Base-by-base conservation (phyloP, 2,113 vertebrate genomes). In the Nibea coibor region DNA sequence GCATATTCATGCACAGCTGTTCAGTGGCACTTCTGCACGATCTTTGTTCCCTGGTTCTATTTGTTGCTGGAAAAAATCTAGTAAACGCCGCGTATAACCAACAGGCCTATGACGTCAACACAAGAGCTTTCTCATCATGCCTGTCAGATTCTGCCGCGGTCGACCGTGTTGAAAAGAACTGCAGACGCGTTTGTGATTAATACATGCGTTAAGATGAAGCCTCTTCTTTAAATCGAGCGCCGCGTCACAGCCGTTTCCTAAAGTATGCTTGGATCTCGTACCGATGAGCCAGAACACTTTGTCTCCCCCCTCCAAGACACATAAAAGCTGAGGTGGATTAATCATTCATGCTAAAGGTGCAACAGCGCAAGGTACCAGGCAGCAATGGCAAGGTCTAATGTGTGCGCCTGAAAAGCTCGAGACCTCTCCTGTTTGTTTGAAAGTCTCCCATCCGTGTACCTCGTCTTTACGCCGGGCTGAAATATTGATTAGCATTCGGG, bases 401-500 rank as follows among this genome's bases (percentile, higher is more conserved):
- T 56, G 54, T 47, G 14, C 15, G 26, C 28, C 16, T 68, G 50
- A 50, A 68, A 82, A 81, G 56, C 66, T 47, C 19, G 5, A n/a
- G 63, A 75, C 80, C 67, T 51, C 12, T 1, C 2, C 31, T 83
- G 78, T 86, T 84, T 85, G 71, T 71, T 53, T 84, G 22, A 83
- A 79, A 51, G 57, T 85, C 69, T 81, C 75, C 42, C 54, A 43
- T 80, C 75, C 10, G 19, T 51, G 31, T 42, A 42, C 56, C 62
- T 57, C 7, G 12, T 69, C 80, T 80, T 74, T 68, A 65, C 54
- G 53, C 65, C 19, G 19, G 45, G 50, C 47, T 83, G 66, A 80
- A 88, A 88, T 88, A 90, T 88, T 75, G 87, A 92, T 88, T 54
- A 63, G 62, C 43, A 12, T 48, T 35, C 3, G n/a, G 45, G 73